Evolutionary conservation across 2,888 invertebrate genomes (phyloP), one percentile per base, ranked within the genome.

Genomic region (Pyralis farinalis): DNA sequence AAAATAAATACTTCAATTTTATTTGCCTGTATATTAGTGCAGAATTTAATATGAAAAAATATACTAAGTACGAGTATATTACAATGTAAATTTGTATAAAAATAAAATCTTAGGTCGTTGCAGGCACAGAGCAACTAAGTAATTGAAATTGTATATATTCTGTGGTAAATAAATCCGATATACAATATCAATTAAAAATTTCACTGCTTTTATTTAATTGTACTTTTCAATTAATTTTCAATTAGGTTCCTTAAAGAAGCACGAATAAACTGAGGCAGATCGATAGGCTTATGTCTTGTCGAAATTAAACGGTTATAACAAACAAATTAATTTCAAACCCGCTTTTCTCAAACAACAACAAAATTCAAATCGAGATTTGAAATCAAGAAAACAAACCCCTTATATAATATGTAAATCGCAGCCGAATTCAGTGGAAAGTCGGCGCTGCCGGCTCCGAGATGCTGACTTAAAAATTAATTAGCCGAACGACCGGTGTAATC

Each of bases 391-490:
- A 70, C 55, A 72, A 57, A 61, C 63, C 62, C 62, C 55, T 56
- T 64, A 62, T 61, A 64, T 63, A 71, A 67, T 73, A 75, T 70
- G 72, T 64, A 75, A 77, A 84, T 82, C 72, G 67, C 61, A 73
- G 75, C 71, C 58, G 66, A 78, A 82, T 80, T 82, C 73, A 71
- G 68, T 80, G 67, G 67, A 69, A 78, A 79, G 68, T 75, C 73
- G 68, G 75, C 71, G 76, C 66, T 71, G 71, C 60, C 53, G 60
- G 63, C 64, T 74, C 67, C 56, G 67, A 72, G 75, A 81, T 70
- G 71, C 72, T 64, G 87, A 84, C 84, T 88, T 88, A 85, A 89
- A 89, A 89, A 88, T 89, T 89, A 88, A 90, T 90, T 88, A 89
- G 77, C 80, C 82, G 77, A 81, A 87, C 79, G 79, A 85, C 85